Conservation (phyloP, 1,140 invertebrate genomes). For the Samia ricini region DNA sequence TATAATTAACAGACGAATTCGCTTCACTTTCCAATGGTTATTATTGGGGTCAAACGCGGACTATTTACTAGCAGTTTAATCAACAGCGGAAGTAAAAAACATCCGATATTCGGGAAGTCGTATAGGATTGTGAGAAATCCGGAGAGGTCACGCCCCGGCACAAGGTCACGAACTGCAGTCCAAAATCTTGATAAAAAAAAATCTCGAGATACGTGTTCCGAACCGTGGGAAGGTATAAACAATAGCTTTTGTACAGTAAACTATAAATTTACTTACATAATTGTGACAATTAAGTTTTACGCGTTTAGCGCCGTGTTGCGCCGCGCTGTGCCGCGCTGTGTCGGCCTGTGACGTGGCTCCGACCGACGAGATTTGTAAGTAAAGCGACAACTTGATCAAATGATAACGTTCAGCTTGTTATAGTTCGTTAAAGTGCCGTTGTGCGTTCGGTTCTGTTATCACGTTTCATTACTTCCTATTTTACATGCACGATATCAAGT, state of each 20-base stretch:
- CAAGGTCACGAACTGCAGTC: slow-evolving; percentile 30
- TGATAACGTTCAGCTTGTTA: slow-evolving; percentile 12
- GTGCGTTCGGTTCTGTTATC: neutral
- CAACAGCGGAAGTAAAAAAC: neutral
- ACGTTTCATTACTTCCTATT: neutral
- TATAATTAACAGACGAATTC: neutral
- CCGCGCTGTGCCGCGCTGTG: slow-evolving; percentile 5
- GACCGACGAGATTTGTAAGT: slow-evolving; percentile 3
- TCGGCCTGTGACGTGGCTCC: slow-evolving; percentile 1
- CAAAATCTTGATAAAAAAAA: slow-evolving; percentile 41
- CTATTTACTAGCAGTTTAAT: neutral
- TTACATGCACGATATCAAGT: neutral
- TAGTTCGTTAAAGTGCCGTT: neutral
- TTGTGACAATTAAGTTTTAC: slow-evolving; percentile 35
- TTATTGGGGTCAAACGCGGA: neutral
- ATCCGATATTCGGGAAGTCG: slow-evolving; percentile 30
- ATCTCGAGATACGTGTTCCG: slow-evolving; percentile 35
- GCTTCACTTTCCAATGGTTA: neutral
- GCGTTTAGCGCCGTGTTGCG: slow-evolving; percentile 8
- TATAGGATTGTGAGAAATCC: slow-evolving; percentile 24
- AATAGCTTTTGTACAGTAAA: slow-evolving; percentile 27
- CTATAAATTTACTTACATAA: slow-evolving; percentile 36
- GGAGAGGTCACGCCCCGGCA: slow-evolving; percentile 36
- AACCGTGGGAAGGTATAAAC: slow-evolving; percentile 45
- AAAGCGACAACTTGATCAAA: slow-evolving; percentile 21